Evolutionary conservation across 2,797 vertebrate genomes (phyloP), one percentile per base, ranked within the genome.

Genomic region (Clarias laeviceps): DNA sequence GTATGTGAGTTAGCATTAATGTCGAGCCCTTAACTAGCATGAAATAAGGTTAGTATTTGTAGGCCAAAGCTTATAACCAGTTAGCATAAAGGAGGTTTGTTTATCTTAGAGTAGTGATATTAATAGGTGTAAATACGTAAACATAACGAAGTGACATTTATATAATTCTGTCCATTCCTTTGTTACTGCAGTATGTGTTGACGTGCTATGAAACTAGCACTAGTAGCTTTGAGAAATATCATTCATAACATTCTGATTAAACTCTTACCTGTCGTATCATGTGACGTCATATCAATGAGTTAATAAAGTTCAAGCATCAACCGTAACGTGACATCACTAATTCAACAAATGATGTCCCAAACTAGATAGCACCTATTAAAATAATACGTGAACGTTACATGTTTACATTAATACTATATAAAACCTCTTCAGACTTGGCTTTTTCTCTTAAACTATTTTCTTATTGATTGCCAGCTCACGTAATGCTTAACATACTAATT

Each of bases 1-100:
- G 8, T 22, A 61, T 18, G 1, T 12, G 29, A 78, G 76, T 61
- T 79, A 62, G 76, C 76, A 40, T 79, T 59, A 61, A 5, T 22
- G 11, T 79, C 59, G 11, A 74, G 29, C 6, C 76, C 22, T 37
- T 78, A 37, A 78, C 32, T 78, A 78, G 76, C 57, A 78, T 61
- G 62, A 78, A 32, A 61, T 59, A 22, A 61, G 0, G 50, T 11
- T 50, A 74, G 70, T 50, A 50, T 50, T 3, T 29, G 32, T 40
- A 79, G 77, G 77, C 77, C 59, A 9, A n/a, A 40, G 22, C 18
- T 79, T 37, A 4, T 62, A 64, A 45, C 37, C 77, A 27, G 61
- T n/a, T 64, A 80, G 59, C 77, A 27, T 64, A 20, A 4, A 57
- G 12, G 14, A 34, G 18, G n/a, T 22, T 24, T 61, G 27, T 18